These are phyloP conservation scores for Steinernema feltiae DNA, from an alignment of 1,140 invertebrate species.

Conservation along the genomic window DNA sequence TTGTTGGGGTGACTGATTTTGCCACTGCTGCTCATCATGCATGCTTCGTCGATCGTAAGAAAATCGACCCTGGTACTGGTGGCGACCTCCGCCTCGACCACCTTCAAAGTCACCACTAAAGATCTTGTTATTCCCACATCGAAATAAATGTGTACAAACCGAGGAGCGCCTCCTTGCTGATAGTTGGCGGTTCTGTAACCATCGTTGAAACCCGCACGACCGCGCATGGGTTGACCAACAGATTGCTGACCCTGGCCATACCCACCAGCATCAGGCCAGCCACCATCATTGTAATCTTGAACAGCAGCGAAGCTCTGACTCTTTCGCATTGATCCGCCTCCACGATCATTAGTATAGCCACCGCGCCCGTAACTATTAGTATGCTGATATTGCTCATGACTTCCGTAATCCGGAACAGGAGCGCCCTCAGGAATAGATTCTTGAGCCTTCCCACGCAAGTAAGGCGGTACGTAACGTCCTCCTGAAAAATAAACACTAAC, in stretches of 20 bases:
- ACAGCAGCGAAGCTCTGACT: slow-evolving; percentile 47
- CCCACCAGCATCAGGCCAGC: slow-evolving; percentile 23
- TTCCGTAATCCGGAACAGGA: not conserved
- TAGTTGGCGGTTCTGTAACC: slow-evolving; percentile 16
- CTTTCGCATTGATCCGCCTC: slow-evolving; percentile 4
- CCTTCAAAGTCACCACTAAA: not conserved
- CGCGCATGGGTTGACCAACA: slow-evolving; percentile 12
- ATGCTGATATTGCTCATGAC: not conserved
- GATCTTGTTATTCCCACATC: not conserved
- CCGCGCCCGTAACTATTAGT: not conserved
- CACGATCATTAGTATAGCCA: slow-evolving; percentile 5
- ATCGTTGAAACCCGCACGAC: slow-evolving; percentile 21
- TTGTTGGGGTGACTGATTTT: slow-evolving; percentile 28
- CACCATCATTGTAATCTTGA: slow-evolving; percentile 27
- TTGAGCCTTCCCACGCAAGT: slow-evolving; percentile 31
- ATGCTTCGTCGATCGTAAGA: slow-evolving; percentile 46
- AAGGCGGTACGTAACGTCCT: slow-evolving; percentile 44
- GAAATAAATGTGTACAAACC: not conserved
- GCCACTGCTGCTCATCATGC: slow-evolving; percentile 47
- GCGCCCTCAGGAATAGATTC: slow-evolving; percentile 17
- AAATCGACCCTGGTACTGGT: slow-evolving; percentile 41
- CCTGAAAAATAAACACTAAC: not conserved
- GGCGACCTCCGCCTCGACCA: slow-evolving; percentile 19
- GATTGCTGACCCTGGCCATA: slow-evolving; percentile 24
- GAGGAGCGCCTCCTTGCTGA: slow-evolving; percentile 14